phyloP scores from a whole-genome alignment of 2,888 invertebrate species.

The Aporophyla nigra region DNA sequence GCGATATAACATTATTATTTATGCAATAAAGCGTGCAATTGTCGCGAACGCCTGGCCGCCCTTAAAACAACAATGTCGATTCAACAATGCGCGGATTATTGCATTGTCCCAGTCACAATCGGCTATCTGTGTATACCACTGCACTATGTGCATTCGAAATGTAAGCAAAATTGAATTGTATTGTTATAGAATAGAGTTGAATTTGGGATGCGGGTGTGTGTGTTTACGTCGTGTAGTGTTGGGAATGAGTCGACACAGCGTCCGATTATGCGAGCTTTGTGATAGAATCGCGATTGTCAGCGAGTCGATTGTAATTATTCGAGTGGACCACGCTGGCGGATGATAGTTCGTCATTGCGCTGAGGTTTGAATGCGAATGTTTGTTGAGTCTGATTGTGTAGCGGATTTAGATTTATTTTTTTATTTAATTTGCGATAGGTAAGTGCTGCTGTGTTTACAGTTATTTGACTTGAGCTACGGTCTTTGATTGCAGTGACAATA shows the following conservation, averaged over 20 bases:
- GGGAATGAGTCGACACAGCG: constrained; percentile 81
- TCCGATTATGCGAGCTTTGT: constrained; percentile 90
- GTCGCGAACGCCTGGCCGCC: constrained; percentile 87
- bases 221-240: constrained; percentile 77
- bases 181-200: constrained; percentile 57
- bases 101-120: constrained; percentile 90
- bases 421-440: constrained; percentile 53
- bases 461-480: constrained; percentile 10
- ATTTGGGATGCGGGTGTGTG: constrained; percentile 56
- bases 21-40: constrained; percentile 91
- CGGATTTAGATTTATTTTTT: constrained; percentile 63
- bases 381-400: constrained; percentile 73
- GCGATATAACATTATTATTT: constrained; percentile 90
- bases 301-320: constrained; percentile 90
- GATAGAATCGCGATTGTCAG: constrained; percentile 90
- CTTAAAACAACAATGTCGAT: constrained; percentile 91
- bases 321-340: constrained; percentile 80
- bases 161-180: constrained; percentile 51
- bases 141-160: constrained; percentile 74
- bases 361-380: constrained; percentile 83
- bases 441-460: constrained; percentile 35
- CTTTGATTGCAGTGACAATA: constrained; percentile 2
- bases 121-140: constrained; percentile 79
- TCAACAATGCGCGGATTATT: constrained; percentile 91
- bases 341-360: constrained; percentile 73